Evolutionary conservation across 1,140 invertebrate species (phyloP), one percentile per base, ranked within the genome.

Genomic region (Xylocopa sonorina): DNA sequence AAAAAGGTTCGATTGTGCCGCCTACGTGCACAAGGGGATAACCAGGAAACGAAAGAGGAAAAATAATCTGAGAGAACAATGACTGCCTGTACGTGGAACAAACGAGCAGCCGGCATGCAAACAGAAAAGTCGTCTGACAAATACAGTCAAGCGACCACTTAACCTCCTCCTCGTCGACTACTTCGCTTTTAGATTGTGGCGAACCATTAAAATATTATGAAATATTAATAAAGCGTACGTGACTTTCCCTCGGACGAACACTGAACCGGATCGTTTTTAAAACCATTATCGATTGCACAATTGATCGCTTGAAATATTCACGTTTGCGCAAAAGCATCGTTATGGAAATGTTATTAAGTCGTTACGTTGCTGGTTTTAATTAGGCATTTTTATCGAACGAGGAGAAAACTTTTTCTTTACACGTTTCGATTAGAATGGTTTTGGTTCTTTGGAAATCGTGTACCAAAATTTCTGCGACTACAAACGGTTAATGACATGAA

Each of bases 191-290:
- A 53, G 21, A 55, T 69, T 60, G 51, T 12, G 66, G 69, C 58
- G 38, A 46, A 50, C 77, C 80, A 86, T 87, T 86, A 86, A 86
- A 84, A 84, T 84, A 80, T 83, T 82, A 80, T 86, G 84, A 84
- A 86, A 84, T 81, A 86, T 86, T 87, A 86, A 81, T 55, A 38
- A 80, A 63, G 46, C 46, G n/a, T n/a, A n/a, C n/a, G n/a, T n/a
- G n/a, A 34, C 27, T 14, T 46, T 64, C n/a, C 24, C 57, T n/a
- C 41, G n/a, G 43, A 16, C 12, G 27, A 29, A 21, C 24, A 27
- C 9, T 7, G 12, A 7, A 7, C 16, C 10, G 0, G 21, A 14
- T 7, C 29, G 10, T 12, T 60, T 38, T 5, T 9, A 21, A 18
- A 58, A 21, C 6, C 5, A 2, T 5, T 4, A 58, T 32, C 14